Conservation (phyloP, 1,140 invertebrate genomes). For the Uloborus diversus region DNA sequence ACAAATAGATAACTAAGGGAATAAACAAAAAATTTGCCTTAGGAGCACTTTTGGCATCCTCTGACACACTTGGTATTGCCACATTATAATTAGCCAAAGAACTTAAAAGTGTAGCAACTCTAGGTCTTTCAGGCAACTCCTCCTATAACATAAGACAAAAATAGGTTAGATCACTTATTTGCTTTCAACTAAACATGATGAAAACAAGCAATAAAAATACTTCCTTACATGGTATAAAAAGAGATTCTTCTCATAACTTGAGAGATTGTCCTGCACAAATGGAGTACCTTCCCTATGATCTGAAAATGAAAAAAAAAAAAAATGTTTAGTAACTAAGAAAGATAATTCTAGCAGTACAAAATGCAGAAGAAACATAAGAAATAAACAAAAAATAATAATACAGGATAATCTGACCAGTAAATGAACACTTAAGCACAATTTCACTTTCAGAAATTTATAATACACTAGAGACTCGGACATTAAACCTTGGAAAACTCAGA, state of each 20-base stretch:
- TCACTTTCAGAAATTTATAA: too few relatives aligned
- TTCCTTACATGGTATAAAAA: slow-evolving; percentile 54
- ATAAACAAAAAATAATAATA: too few relatives aligned
- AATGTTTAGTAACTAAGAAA: neutral
- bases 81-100: slow-evolving; percentile 93
- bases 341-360: neutral
- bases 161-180: neutral
- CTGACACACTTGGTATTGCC: slow-evolving; percentile 83
- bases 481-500: too few relatives aligned
- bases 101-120: slow-evolving; percentile 85
- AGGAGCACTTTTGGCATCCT: slow-evolving; percentile 71
- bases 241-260: slow-evolving; percentile 54
- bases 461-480: too few relatives aligned
- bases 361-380: too few relatives aligned
- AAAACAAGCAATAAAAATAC: neutral
- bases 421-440: too few relatives aligned
- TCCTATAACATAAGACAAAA: slow-evolving; percentile 70
- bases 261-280: slow-evolving; percentile 25
- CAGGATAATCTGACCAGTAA: too few relatives aligned
- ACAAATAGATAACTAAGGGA: too few relatives aligned
- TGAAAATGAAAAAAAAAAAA: neutral
- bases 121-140: slow-evolving; percentile 86
- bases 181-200: neutral
- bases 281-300: slow-evolving; percentile 34
- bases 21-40: slow-evolving; percentile 45